A percentile compares a stretch with the other conserved stretches of the same genome.
phyloP scores from a whole-genome alignment of 2,113 vertebrate genomes.

The Platysteira castanea region DNA sequence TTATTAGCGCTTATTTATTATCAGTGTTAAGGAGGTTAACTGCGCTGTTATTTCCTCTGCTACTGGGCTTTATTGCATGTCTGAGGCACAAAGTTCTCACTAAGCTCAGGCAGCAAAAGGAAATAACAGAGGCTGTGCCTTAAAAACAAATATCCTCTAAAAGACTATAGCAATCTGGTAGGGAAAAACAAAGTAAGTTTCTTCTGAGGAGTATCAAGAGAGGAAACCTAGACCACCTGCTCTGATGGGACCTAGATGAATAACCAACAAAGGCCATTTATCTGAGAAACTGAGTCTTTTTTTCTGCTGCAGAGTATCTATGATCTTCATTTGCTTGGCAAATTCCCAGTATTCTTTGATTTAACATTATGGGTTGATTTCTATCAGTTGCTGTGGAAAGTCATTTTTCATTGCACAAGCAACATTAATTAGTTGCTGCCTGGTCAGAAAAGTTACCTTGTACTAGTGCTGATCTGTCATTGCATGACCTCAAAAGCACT shows the following conservation, averaged over 20 bases:
- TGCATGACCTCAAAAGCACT: neutral
- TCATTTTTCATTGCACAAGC: neutral
- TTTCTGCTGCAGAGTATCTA: neutral
- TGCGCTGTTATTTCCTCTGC: slow-evolving; percentile 69
- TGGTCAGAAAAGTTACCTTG: neutral
- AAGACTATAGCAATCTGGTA: slow-evolving; percentile 18
- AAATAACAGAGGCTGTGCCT: slow-evolving; percentile 42
- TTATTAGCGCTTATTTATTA: slow-evolving; percentile 75
- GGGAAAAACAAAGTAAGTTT: slow-evolving; percentile 30
- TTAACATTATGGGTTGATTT: neutral
- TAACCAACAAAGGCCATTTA: neutral
- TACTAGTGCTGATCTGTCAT: neutral
- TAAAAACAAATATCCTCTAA: slow-evolving; percentile 63
- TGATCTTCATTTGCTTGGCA: neutral
- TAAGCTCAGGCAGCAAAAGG: slow-evolving; percentile 38
- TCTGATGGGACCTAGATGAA: neutral
- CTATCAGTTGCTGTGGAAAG: neutral
- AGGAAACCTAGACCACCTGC: neutral
- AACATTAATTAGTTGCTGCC: neutral
- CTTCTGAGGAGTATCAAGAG: neutral
- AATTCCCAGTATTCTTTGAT: neutral
- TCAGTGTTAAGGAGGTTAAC: slow-evolving; percentile 72
- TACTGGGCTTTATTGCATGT: slow-evolving; percentile 61
- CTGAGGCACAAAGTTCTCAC: slow-evolving; percentile 27
- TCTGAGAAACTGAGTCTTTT: neutral